These are phyloP conservation scores for Drosophila suboccidentalis DNA, from an alignment of 2,888 invertebrate species.

Conservation along the genomic window DNA sequence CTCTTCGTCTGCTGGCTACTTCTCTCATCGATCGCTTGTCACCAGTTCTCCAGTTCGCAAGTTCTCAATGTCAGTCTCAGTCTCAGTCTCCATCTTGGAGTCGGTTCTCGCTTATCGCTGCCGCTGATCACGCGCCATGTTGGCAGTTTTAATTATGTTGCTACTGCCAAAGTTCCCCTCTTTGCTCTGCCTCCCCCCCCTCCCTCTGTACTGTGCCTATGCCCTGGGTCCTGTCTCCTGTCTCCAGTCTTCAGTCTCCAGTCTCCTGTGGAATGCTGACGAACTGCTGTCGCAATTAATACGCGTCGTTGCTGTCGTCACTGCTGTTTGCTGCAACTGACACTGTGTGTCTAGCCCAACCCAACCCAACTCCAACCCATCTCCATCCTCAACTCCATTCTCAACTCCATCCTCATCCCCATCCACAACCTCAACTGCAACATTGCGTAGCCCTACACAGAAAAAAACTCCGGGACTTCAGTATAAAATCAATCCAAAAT, in stretches of 20 bases:
- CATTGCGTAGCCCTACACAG: neutral
- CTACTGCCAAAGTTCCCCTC: conserved; percentile 25
- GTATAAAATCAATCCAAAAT: too few relatives aligned
- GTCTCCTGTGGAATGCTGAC: conserved; percentile 69
- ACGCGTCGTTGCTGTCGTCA: conserved; percentile 67
- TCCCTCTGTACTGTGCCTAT: neutral
- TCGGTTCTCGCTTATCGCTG: conserved; percentile 66
- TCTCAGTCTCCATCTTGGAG: conserved; percentile 6
- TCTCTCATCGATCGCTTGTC: conserved; percentile 49
- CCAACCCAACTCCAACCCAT: neutral
- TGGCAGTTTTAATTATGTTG: conserved; percentile 78
- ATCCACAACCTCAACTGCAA: neutral
- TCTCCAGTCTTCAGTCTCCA: conserved; percentile 8
- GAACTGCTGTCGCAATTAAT: conserved; percentile 80
- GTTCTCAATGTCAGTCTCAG: conserved; percentile 20
- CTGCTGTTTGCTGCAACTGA: conserved; percentile 64
- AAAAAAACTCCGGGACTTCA: too few relatives aligned
- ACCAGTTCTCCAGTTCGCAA: conserved; percentile 11
- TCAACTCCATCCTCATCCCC: neutral
- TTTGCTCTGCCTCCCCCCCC: too few relatives aligned
- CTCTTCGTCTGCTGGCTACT: neutral
- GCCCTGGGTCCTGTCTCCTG: conserved; percentile 15
- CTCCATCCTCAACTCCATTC: too few relatives aligned
- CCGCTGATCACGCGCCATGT: conserved; percentile 80
- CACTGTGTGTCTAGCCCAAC: conserved; percentile 44